Percentiles rank a stretch among this genome's conserved stretches.
Conservation (phyloP, 2,797 vertebrate genomes). For the Emydoidea blandingii region DNA sequence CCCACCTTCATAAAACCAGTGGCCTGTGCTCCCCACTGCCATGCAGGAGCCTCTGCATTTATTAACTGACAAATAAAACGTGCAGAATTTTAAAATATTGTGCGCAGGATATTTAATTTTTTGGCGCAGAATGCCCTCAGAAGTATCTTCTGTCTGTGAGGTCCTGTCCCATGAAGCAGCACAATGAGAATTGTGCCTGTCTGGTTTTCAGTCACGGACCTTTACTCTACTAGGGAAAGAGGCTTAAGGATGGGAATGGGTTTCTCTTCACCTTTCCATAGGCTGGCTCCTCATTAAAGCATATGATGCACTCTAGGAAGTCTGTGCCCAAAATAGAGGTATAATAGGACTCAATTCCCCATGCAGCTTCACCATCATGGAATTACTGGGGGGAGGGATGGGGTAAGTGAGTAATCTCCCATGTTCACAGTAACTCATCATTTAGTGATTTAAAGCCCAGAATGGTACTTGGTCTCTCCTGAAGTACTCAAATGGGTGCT, state of each 20-base stretch:
- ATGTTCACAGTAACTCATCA: too few relatives aligned
- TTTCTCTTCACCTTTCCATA: neutral
- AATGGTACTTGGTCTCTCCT: too few relatives aligned
- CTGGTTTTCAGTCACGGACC: neutral
- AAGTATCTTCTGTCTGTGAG: neutral
- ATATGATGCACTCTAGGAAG: neutral
- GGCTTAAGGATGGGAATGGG: neutral
- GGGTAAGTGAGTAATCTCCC: too few relatives aligned
- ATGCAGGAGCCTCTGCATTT: too few relatives aligned
- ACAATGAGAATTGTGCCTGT: neutral
- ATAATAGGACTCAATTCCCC: neutral
- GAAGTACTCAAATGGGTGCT: too few relatives aligned
- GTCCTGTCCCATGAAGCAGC: neutral
- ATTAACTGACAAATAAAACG: too few relatives aligned
- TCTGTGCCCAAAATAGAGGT: neutral
- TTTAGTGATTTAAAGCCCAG: too few relatives aligned
- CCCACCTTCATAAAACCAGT: too few relatives aligned
- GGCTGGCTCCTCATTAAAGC: neutral
- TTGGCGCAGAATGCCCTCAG: too few relatives aligned
- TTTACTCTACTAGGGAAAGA: neutral
- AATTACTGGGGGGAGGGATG: neutral
- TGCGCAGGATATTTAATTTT: too few relatives aligned
- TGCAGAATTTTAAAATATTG: too few relatives aligned
- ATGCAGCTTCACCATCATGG: neutral
- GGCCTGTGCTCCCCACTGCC: too few relatives aligned